Percentiles rank a stretch among this genome's conserved stretches.
phyloP scores from a whole-genome alignment of 2,888 invertebrate genomes.

The Limnephilus rhombicus region DNA sequence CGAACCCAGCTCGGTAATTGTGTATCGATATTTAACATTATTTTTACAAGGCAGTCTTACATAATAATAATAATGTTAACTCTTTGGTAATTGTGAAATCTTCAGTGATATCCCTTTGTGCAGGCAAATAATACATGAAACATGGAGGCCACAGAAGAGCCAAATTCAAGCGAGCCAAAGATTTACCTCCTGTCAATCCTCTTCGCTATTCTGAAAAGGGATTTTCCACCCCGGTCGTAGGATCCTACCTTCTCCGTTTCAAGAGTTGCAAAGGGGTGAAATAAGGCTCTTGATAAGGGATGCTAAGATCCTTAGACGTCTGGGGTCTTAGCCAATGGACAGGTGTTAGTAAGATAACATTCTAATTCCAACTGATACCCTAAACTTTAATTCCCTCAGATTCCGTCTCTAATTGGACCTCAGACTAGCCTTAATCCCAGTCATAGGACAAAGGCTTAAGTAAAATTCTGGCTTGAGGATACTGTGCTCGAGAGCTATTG shows the following conservation, averaged over 20 bases:
- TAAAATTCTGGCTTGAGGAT: not conserved
- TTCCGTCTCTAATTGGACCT: slow-evolving; percentile 25
- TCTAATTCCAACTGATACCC: slow-evolving; percentile 42
- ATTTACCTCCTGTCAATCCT: slow-evolving; percentile 36
- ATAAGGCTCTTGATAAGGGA: slow-evolving; percentile 43
- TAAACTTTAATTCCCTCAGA: slow-evolving; percentile 34
- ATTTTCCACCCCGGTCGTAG: not conserved
- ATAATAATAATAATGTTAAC: not conserved
- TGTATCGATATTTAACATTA: not conserved
- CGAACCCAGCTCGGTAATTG: not conserved
- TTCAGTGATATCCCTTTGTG: not conserved
- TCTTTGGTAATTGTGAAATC: not conserved
- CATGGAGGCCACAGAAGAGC: not conserved
- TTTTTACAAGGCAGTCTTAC: not conserved
- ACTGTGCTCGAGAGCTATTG: not conserved
- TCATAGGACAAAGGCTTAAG: slow-evolving; percentile 6
- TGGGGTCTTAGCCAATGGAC: slow-evolving; percentile 41
- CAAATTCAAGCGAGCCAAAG: slow-evolving; percentile 3
- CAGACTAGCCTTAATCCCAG: not conserved
- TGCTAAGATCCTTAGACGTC: slow-evolving; percentile 45
- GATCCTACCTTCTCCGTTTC: slow-evolving; percentile 23
- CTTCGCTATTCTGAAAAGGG: slow-evolving; percentile 27
- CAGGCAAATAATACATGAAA: not conserved
- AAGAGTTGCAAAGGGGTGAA: slow-evolving; percentile 32
- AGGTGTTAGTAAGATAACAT: slow-evolving; percentile 45